These are phyloP conservation scores for Amaurobius ferox DNA, from an alignment of 2,888 invertebrate genomes.

Conservation along the genomic window DNA sequence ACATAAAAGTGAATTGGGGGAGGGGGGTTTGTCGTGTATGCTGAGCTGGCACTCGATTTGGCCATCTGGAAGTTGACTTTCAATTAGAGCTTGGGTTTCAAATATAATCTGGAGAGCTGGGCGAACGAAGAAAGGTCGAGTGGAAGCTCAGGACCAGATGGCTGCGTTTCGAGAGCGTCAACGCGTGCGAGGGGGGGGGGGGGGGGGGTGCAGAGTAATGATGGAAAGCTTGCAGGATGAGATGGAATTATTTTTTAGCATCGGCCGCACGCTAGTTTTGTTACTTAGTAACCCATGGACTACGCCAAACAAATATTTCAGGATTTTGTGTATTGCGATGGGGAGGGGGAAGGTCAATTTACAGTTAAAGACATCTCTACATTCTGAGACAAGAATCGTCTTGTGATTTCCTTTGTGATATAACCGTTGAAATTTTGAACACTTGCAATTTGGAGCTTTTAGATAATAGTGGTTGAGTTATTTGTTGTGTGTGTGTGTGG, in stretches of 20 bases:
- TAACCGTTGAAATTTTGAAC: too few species aligned
- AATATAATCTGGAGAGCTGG: neutral
- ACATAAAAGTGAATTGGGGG: neutral
- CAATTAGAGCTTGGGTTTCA: conserved; percentile 43
- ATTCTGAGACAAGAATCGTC: too few species aligned
- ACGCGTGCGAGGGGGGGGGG: neutral
- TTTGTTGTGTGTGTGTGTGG: too few species aligned
- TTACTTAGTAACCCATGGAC: too few species aligned
- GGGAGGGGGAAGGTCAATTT: too few species aligned
- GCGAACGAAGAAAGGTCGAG: neutral
- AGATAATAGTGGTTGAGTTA: too few species aligned
- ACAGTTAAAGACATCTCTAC: too few species aligned
- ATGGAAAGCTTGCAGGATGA: neutral
- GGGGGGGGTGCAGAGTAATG: conserved; percentile 2
- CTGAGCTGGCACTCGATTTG: neutral
- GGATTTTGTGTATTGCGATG: too few species aligned
- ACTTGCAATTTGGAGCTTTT: too few species aligned
- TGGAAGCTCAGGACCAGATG: neutral
- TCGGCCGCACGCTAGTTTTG: too few species aligned
- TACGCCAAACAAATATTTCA: too few species aligned
- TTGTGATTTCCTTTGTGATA: too few species aligned
- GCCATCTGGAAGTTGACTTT: conserved; percentile 66
- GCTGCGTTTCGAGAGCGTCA: neutral
- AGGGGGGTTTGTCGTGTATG: neutral
- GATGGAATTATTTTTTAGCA: neutral